Base-by-base conservation (phyloP, 2,888 invertebrate genomes). In the Hyles lineata region DNA sequence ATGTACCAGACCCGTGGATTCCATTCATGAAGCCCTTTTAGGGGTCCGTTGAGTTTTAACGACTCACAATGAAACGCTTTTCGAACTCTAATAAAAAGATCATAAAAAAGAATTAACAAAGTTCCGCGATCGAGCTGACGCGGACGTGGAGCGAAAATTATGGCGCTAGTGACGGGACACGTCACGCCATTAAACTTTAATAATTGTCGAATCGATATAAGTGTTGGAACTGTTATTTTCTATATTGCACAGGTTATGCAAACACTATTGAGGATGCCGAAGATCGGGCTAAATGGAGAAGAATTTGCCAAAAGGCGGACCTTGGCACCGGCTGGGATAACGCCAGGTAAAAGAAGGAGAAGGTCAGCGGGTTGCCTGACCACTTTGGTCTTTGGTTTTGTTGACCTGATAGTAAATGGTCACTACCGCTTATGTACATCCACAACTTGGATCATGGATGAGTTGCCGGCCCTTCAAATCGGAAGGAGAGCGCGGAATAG, bases 61-160 rank as follows among this genome's bases (percentile, higher is more conserved):
- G 91, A 91, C 88, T 79, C 85, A 84, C 86, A 88, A 89, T 90
- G 86, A 89, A 90, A 86, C 88, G 85, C 87, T 90, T 90, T 87
- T 82, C 87, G 85, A 91, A 92, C 86, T 91, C 88, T 87, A 91
- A 90, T 91, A 90, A 91, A 92, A 91, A 88, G 88, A 87, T 89
- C 87, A 90, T 89, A 88, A 90, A 90, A 88, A 89, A 89, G 85
- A 87, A 88, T 89, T 89, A 88, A 83, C 85, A 79, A 86, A 88
- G 84, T 89, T 88, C 80, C 76, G 80, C 78, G 72, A 69, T 72
- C 69, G 67, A 25, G 50, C 58, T 55, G 67, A 70, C 69, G 72
- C 32, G 70, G 59, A 43, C 52, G 70, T 71, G 70, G 58, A 19
- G 43, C 69, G 72, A 72, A 72, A 72, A 69, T 72, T 70, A 67